These are phyloP conservation scores for Ianthella basta DNA, from an alignment of 37 sponge, comb jelly and placozoan genomes.

Conservation along the genomic window DNA sequence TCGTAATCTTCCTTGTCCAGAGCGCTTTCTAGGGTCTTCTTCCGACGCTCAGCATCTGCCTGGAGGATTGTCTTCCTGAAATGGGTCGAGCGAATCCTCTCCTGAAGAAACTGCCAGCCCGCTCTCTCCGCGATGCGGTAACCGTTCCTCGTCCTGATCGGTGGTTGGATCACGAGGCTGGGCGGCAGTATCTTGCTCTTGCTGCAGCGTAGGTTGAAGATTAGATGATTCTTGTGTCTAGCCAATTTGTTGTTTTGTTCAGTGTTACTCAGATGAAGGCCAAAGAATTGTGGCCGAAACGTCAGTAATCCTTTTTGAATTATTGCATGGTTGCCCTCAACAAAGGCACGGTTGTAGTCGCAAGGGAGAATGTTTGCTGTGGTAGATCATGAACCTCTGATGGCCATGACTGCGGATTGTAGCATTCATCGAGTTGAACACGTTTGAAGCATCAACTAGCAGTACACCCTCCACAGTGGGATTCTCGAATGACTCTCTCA, in stretches of 20 bases:
- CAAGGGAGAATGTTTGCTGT: no score
- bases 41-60: neutral
- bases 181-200: neutral
- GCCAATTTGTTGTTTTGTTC: no score
- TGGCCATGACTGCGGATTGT: conserved; percentile 1
- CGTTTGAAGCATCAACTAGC: no score
- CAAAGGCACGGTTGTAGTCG: no score
- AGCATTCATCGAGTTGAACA: no score
- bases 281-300: no score
- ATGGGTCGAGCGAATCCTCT: neutral
- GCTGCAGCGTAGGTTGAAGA: neutral
- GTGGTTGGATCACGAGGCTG: neutral
- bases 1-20: neutral
- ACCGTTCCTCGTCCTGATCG: neutral
- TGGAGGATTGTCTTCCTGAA: neutral
- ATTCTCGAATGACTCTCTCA: no score
- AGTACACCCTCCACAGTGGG: no score
- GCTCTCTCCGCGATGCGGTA: neutral
- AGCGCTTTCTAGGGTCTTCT: neutral
- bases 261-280: no score
- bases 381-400: conserved; percentile 22
- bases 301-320: no score
- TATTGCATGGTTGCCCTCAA: no score
- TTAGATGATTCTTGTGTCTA: neutral
- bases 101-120: neutral